Evolutionary conservation across 2,113 vertebrate species (phyloP), one percentile per base, ranked within the genome.

Genomic region (Proteles cristata): DNA sequence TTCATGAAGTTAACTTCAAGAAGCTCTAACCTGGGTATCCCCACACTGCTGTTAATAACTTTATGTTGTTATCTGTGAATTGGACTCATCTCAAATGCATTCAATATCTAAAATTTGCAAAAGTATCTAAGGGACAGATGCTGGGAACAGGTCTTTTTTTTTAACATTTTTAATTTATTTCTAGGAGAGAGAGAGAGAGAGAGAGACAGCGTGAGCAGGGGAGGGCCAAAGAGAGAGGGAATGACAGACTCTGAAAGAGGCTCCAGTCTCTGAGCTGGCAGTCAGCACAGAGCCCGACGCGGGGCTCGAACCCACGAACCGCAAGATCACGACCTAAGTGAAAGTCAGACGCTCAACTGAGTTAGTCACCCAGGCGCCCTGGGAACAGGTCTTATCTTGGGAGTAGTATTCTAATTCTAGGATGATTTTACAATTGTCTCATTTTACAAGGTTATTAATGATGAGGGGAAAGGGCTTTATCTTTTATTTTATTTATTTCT

Each of bases 81-180:
- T 71, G 90, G 84, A 96, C 17, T 80, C 28, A 26, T 77, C 31
- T 89, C n/a, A 91, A 89, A 71, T 1, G 15, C 9, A 73, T 66
- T 76, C 28, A 95, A 39, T 15, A 33, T 95, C 55, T 79, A 91
- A 95, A 93, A 79, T 96, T 55, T 85, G 10, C 31, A 90, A 82
- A 91, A 91, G 28, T 1, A 95, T 25, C 58, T 90, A 25, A 93
- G 43, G 58, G 25, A 61, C 50, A 55, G 33, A 82, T 76, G 4
- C 65, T 83, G 45, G 86, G 19, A 86, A 81, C 2, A 84, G 63
- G 39, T 39, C 39, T 39, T 39, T 39, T 39, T 39, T 39, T 39
- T 39, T 39, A 39, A 39, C 4, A 39, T 39, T 39, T 39, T 39
- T 39, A 39, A 39, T 39, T 3, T 39, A 39, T 39, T 39, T 39